Percentiles rank a stretch among this genome's conserved stretches.
Conservation (phyloP, 2,797 vertebrate genomes). For the Cyprinodon diabolis region DNA sequence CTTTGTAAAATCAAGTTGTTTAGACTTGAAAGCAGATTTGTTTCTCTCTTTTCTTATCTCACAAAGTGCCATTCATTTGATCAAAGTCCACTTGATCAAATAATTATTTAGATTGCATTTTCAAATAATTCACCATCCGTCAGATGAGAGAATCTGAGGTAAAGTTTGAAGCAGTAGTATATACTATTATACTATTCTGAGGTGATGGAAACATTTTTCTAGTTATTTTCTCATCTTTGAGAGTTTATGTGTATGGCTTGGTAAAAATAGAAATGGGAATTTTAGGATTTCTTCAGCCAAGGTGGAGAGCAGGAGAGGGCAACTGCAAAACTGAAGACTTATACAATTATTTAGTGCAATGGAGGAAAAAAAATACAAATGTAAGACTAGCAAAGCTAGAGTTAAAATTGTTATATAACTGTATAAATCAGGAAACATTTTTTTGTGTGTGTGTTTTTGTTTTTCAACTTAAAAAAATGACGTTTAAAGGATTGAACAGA, state of each 20-base stretch:
- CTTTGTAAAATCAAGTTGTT: slow-evolving; percentile 11
- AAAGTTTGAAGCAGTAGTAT: slow-evolving; percentile 18
- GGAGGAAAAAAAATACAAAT: background rate
- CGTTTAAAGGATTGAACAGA: background rate
- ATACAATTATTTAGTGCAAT: slow-evolving; percentile 8
- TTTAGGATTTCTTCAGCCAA: slow-evolving; percentile 1
- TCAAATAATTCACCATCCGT: slow-evolving; percentile 27
- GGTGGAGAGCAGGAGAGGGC: too few relatives aligned
- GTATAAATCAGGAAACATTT: background rate
- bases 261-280: background rate
- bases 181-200: slow-evolving; percentile 18
- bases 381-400: background rate
- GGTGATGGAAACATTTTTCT: slow-evolving; percentile 46
- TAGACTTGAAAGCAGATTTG: slow-evolving; percentile 4
- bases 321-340: background rate
- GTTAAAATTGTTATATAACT: background rate
- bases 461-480: background rate
- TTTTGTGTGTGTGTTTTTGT: background rate
- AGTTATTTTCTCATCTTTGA: slow-evolving; percentile 43
- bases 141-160: slow-evolving; percentile 25
- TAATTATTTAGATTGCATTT: slow-evolving; percentile 38
- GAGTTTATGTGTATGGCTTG: slow-evolving; percentile 20
- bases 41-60: slow-evolving; percentile 7
- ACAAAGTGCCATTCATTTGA: slow-evolving; percentile 11
- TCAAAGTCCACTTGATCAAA: slow-evolving; percentile 26